Percentiles rank a stretch among this genome's conserved stretches.
Conservation (phyloP, 2,888 invertebrate genomes). For the Agapetus fuscipes region DNA sequence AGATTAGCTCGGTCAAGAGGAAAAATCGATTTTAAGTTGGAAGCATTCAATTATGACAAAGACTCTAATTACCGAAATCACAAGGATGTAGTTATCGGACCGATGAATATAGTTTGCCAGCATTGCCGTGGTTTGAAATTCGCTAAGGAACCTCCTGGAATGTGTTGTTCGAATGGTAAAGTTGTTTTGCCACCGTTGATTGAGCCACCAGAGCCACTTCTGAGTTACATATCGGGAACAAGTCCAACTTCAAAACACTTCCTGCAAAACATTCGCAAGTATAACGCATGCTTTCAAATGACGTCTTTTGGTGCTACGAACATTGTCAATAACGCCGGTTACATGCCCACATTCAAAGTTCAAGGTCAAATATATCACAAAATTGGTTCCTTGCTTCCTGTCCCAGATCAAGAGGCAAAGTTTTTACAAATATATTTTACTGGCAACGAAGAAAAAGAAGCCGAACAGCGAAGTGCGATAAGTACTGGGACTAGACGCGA, state of each 20-base stretch:
- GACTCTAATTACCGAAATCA: no score
- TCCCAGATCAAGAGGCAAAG: conserved; percentile 16
- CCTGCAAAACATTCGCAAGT: conserved; percentile 17
- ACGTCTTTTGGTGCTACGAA: conserved; percentile 20
- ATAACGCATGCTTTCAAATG: conserved; percentile 23
- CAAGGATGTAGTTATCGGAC: no score
- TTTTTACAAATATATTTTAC: conserved; percentile 27
- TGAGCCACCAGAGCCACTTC: no score
- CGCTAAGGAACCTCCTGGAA: not conserved
- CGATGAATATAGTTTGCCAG: no score
- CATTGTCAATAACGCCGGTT: conserved; percentile 21
- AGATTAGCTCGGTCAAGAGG: no score
- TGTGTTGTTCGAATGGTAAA: not conserved
- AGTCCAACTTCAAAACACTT: not conserved
- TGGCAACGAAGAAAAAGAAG: conserved; percentile 23
- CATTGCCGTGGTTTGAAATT: no score
- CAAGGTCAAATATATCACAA: conserved; percentile 26
- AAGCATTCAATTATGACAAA: no score
- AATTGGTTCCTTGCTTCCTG: conserved; percentile 24
- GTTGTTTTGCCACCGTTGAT: no score
- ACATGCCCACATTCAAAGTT: conserved; percentile 23
- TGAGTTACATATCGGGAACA: no score
- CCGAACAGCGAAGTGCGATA: conserved; percentile 21
- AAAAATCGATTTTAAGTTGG: no score
- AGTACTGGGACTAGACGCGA: no score